Conservation (phyloP, 2,113 vertebrate genomes). For the Hipposideros armiger region DNA sequence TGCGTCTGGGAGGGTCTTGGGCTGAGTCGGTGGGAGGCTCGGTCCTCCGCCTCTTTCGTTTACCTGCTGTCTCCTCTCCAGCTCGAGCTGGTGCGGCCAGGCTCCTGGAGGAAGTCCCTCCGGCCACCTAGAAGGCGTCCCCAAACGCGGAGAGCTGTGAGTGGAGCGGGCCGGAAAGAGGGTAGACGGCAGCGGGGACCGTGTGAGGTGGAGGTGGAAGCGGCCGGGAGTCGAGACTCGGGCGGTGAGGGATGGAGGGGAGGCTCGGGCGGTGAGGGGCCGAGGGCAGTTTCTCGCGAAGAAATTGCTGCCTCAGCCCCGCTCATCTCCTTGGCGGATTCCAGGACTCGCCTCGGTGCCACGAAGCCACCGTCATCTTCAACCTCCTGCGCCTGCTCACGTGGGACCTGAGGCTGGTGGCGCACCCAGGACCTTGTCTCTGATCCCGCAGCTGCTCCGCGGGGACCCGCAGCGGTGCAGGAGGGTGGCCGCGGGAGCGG, state of each 20-base stretch:
- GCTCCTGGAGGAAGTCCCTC: neutral
- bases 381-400: slow-evolving; percentile 53
- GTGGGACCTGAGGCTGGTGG: slow-evolving; percentile 17
- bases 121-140: neutral
- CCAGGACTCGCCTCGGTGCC: slow-evolving; percentile 59
- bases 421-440: neutral
- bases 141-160: neutral
- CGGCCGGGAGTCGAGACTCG: accelerated
- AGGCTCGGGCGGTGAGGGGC: neutral
- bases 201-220: accelerated
- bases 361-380: neutral
- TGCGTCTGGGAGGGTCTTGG: neutral
- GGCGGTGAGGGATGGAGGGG: too few relatives aligned
- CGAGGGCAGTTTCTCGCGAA: too few relatives aligned
- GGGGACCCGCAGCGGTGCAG: too few relatives aligned
- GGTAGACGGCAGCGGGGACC: accelerated
- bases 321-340: accelerated
- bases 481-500: neutral
- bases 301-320: neutral
- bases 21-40: accelerated
- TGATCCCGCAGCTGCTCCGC: accelerated
- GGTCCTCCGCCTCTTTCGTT: neutral
- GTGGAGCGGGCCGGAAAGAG: accelerated
- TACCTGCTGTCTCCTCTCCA: neutral
- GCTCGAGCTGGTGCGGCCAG: neutral